Base-by-base conservation (phyloP, 2,113 vertebrate species). In the Callipepla squamata region DNA sequence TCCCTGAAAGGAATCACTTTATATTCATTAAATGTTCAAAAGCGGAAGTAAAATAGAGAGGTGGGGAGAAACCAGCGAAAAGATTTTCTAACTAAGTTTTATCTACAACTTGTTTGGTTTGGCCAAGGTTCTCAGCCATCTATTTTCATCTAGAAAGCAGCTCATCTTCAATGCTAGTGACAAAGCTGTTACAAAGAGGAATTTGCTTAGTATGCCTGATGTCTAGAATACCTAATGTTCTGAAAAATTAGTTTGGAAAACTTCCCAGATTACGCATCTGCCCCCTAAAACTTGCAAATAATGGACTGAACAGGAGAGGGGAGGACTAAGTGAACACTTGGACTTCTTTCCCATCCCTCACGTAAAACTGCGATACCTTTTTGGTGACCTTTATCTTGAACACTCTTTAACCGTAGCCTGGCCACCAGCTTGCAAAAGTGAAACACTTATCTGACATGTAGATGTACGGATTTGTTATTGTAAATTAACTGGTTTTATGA, bases 161-260 rank as follows among this genome's bases (percentile, higher is more conserved):
- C 67, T 86, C 83, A 79, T 95, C 90, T 79, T 90, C 69, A 73
- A 28, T 42, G 90, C 87, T 95, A 36, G 85, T 93, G 92, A 86
- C 78, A 93, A 93, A 97, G 93, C 48, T 82, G 80, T 93, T 95
- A 92, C 93, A 95, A 95, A 92, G 93, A 93, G 80, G 63, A 55
- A 92, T 95, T 93, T 96, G 80, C 78, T 95, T 82, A 85, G 86
- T 70, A 47, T 2, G 20, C 67, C 92, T 95, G 93, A 92, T 22
- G 50, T 77, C 93, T 88, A 95, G 80, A 90, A 85, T 70, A 96
- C 95, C 95, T 97, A 96, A 96, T 97, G 95, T 95, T 94, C 95
- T 95, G 91, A 95, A 96, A 97, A 96, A 97, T 95, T 67, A 93
- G 90, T 90, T 87, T 97, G 96, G 96, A 97, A 95, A 82, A 93